Base-by-base conservation (phyloP, 1,140 invertebrate genomes). In the Bombus huntii region DNA sequence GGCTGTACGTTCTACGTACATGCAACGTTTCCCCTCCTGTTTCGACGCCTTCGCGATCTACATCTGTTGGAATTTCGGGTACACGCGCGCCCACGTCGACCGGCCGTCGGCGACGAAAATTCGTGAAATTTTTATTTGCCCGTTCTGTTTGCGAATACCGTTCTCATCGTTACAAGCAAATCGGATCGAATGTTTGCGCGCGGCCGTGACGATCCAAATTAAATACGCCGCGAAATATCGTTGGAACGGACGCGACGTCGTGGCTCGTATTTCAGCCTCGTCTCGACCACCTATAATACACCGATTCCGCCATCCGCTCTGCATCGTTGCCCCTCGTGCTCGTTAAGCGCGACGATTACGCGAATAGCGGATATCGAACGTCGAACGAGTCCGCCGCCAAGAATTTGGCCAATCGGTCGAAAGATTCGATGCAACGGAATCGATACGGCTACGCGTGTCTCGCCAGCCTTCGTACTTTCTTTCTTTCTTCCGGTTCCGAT, bases 211-310 rank as follows among this genome's bases (percentile, higher is more conserved):
- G 28, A 71, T 73, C 18, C 68, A 73, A 81, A 81, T 76, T 83
- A 74, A 74, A 75, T 66, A 83, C 72, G 42, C 73, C 59, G 31
- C 81, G 81, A 72, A 57, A 71, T 81, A 81, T 72, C 47, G 53
- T 72, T 72, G 28, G 66, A n/a, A 15, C 1, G 0, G 47, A 47
- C 22, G 13, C 2, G 34, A 10, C 66, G 37, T 72, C 57, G 1
- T 5, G 18, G 28, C 34, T n/a, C 15, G 28, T 59, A 13, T 22
- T 39, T 71, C 68, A 53, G 2, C 28, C 28, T 42, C 34, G 47
- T 37, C 42, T 34, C 34, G 3, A n/a, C 47, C 6, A 42, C 8
- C 68, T n/a, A 31, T 31, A 31, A 31, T 31, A 71, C 59, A 1
- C n/a, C 44, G 37, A 31, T 71, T n/a, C 15, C 5, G 37, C 2